Evolutionary conservation across 2,888 invertebrate species (phyloP), one percentile per base, ranked within the genome.

Genomic region (Oxytorus armatus): DNA sequence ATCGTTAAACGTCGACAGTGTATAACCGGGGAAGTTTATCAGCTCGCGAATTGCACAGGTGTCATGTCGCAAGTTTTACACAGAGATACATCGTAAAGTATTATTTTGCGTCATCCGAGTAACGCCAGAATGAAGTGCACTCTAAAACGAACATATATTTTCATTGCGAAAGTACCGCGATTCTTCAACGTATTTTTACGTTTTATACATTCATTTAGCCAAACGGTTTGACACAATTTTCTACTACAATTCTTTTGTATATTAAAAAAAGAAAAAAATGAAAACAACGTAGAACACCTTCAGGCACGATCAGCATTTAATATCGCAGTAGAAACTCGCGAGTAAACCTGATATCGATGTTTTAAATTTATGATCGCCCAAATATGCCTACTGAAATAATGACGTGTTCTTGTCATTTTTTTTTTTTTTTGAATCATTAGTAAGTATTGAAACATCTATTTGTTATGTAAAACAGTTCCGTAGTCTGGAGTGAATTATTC

Each of bases 41-140:
- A 55, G 63, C 16, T 23, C 55, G 39, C 21, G 55, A 76, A 51
- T 29, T 16, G 25, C 55, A 49, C 77, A 57, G 70, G 63, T 77
- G 77, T 55, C 55, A 5, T 39, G 47, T 61, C 51, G 10, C 51
- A 36, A 51, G 10, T 36, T 63, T 25, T 47, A 47, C 44, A 2
- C 33, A 33, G 29, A 36, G 21, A 59, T 59, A 21, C 36, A 21
- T 39, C 21, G 8, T 18, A 23, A 59, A 21, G 21, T n/a, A 59
- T 59, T 18, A 59, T 39, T 59, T 23, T 16, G 11, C 23, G 21
- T 21, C 59, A n/a, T 2, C 11, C 36, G 8, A 33, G 55, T 21
- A 4, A 39, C n/a, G 7, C 5, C 7, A 10, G 59, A 44, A 25
- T 44, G 1, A 21, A 36, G 57, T 57, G 18, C 44, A 29, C 14